Evolutionary conservation across 2,797 vertebrate species (phyloP).

Genomic region (Cyprinodon diabolis): DNA sequence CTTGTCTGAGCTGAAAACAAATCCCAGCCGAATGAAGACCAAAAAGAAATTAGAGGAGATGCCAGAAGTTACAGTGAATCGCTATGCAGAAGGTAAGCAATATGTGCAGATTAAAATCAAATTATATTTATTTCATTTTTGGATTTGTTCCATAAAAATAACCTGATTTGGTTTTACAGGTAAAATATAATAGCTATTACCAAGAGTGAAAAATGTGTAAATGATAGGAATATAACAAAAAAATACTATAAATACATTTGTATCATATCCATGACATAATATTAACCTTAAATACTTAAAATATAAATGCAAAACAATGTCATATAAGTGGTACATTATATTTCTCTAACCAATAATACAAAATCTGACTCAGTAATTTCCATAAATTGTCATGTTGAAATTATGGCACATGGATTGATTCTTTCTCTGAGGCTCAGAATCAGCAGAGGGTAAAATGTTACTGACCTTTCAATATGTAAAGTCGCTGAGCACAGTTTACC

Average conservation of each 20-base stretch:
- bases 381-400: not conserved
- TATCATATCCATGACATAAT: not conserved
- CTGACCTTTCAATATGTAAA: conserved; percentile 12
- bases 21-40: conserved; percentile 39
- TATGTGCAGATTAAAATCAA: not conserved
- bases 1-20: conserved; percentile 4
- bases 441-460: not conserved
- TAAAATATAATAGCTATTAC: conserved; percentile 5
- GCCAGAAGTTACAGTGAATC: conserved; percentile 55
- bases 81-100: conserved; percentile 68
- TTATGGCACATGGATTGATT: no score
- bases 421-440: not conserved
- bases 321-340: not conserved
- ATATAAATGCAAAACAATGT: not conserved
- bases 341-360: not conserved
- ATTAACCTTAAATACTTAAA: not conserved
- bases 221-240: not conserved
- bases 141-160: not conserved
- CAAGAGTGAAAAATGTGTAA: not conserved
- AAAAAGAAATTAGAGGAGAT: conserved; percentile 44
- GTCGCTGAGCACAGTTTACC: conserved; percentile 10
- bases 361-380: not conserved
- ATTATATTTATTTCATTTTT: not conserved
- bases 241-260: not conserved
- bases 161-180: not conserved